Conservation (phyloP, 2,888 invertebrate species). For the Ormia ochracea region DNA sequence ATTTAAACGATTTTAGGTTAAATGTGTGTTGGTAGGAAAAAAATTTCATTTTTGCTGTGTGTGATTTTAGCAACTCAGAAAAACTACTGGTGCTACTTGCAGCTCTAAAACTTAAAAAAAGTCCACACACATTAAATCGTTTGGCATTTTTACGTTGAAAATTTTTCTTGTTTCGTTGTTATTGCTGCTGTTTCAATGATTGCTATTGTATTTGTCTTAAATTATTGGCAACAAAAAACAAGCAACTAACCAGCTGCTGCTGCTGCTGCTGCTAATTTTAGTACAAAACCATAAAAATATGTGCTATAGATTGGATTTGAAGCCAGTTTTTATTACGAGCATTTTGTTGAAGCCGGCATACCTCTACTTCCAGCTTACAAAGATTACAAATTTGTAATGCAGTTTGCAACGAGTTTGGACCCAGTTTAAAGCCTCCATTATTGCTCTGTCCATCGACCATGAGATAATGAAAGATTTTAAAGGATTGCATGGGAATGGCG, state of each 20-base stretch:
- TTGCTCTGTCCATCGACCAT: neutral
- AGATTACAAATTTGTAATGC: conserved; percentile 9
- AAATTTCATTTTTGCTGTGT: conserved; percentile 2
- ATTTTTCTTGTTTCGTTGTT: conserved; percentile 7
- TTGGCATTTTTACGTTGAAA: conserved; percentile 47
- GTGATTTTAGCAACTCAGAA: conserved; percentile 27
- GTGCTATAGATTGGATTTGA: conserved; percentile 32
- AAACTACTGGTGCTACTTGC: neutral
- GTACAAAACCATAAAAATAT: conserved; percentile 39
- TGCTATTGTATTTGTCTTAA: conserved; percentile 39
- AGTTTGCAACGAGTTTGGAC: conserved; percentile 35
- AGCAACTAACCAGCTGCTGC: conserved; percentile 22
- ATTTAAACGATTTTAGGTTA: conserved; percentile 43
- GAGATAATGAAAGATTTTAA: conserved; percentile 9
- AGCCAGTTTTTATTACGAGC: conserved; percentile 31
- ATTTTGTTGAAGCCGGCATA: conserved; percentile 14
- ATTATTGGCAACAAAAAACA: conserved; percentile 28
- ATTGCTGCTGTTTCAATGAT: neutral
- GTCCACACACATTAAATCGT: conserved; percentile 13
- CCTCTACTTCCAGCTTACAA: conserved; percentile 23
- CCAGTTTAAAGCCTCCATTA: neutral
- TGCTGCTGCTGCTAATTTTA: conserved; percentile 42
- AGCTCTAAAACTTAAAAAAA: neutral
- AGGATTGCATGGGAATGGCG: conserved; percentile 7
- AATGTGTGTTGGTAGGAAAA: neutral